Evolutionary conservation across 1,140 invertebrate genomes (phyloP).

Genomic region (Eriocheir sinensis): DNA sequence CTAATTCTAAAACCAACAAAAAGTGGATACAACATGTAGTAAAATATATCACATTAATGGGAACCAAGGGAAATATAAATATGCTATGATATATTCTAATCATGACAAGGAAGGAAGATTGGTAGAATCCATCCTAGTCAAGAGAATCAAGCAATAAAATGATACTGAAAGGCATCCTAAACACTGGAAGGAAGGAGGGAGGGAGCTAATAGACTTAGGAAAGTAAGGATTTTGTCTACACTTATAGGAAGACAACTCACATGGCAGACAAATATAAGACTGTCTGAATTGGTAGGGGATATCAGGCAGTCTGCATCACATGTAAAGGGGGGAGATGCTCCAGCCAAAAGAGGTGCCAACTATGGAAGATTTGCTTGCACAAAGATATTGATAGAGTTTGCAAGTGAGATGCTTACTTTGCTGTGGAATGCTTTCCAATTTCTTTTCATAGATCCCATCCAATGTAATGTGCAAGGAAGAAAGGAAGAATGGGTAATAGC

Average conservation of each 20-base stretch:
- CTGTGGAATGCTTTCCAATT: background rate
- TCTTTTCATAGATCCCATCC: background rate
- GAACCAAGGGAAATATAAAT: no score
- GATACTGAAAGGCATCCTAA: background rate
- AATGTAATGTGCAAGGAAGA: background rate
- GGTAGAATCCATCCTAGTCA: no score
- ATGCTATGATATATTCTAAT: no score
- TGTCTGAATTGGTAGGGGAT: background rate
- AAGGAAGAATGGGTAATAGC: background rate
- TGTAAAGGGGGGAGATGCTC: background rate
- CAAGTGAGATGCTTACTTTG: background rate
- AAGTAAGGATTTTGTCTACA: background rate
- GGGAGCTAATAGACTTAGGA: background rate
- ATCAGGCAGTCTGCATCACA: background rate
- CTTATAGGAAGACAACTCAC: slow-evolving; percentile 23
- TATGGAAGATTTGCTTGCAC: background rate
- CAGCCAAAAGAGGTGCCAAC: slow-evolving; percentile 8
- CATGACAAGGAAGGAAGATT: no score
- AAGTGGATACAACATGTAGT: no score
- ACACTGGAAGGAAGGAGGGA: background rate
- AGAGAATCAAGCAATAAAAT: no score
- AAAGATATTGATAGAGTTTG: background rate
- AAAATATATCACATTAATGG: no score
- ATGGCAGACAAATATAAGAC: background rate
- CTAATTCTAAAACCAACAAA: no score